A percentile compares a stretch with the other conserved stretches of the same genome.
Conservation (phyloP, 1,140 invertebrate species). For the Calliopsis andreniformis region DNA sequence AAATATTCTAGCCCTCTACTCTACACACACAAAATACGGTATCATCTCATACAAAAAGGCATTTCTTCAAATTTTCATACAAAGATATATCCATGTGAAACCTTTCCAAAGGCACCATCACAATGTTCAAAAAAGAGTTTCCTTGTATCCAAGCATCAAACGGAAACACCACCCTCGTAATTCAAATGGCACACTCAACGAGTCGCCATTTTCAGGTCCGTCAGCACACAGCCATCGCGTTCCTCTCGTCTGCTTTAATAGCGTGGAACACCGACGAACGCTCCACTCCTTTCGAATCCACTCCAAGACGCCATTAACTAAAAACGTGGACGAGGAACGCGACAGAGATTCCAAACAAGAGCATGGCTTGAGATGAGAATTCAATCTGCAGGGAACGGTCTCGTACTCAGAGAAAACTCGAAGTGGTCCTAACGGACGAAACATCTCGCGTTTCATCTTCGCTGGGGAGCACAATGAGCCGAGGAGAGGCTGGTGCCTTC, state of each 20-base stretch:
- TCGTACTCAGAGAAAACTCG: not conserved
- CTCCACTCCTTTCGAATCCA: no score
- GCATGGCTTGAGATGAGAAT: slow-evolving; percentile 13
- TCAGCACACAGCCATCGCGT: not conserved
- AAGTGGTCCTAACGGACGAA: not conserved
- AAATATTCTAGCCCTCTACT: no score
- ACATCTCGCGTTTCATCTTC: slow-evolving; percentile 18
- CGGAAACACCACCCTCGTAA: no score
- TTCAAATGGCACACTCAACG: not conserved
- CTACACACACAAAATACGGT: no score
- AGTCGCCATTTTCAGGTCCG: not conserved
- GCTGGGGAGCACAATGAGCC: slow-evolving; percentile 1
- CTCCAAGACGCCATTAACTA: not conserved
- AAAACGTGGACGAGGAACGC: not conserved
- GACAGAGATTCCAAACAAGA: no score
- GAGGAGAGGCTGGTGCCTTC: not conserved
- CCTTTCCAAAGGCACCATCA: no score
- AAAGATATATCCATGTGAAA: no score
- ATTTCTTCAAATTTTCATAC: no score
- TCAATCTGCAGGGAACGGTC: not conserved
- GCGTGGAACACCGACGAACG: no score
- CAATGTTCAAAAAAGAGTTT: no score
- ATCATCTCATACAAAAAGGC: no score
- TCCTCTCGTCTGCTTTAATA: not conserved
- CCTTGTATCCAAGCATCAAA: no score